Percentiles rank a stretch among this genome's conserved stretches.
These are phyloP conservation scores for Heliconius ethilla DNA, from an alignment of 2,888 invertebrate species.

Conservation along the genomic window DNA sequence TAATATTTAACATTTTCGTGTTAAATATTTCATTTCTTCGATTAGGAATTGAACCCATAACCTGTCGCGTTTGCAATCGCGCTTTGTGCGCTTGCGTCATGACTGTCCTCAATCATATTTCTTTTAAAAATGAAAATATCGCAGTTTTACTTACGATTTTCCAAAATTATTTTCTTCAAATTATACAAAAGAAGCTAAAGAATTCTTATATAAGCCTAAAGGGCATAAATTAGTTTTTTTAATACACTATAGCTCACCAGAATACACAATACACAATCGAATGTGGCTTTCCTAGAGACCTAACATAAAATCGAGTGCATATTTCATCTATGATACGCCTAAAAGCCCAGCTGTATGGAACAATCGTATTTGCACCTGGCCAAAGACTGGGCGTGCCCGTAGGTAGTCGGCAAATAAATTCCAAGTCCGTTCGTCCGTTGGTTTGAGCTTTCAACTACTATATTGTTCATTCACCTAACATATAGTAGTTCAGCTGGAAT, in stretches of 20 bases:
- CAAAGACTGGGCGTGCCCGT: slow-evolving; percentile 3
- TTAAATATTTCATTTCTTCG: no score
- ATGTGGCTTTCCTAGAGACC: not conserved
- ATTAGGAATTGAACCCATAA: no score
- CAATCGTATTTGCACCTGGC: slow-evolving; percentile 12
- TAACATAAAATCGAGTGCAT: slow-evolving; percentile 7
- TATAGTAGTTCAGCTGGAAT: not conserved
- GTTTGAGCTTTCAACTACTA: not conserved
- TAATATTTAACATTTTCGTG: no score
- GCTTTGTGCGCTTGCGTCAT: no score
- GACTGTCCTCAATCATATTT: no score
- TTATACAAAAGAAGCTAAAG: no score
- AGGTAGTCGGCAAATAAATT: slow-evolving; percentile 8
- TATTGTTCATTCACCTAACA: not conserved
- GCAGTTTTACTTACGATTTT: not conserved
- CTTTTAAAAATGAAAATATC: not conserved
- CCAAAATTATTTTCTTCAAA: not conserved
- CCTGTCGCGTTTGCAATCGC: no score
- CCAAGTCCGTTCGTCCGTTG: slow-evolving; percentile 7
- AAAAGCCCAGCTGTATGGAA: slow-evolving; percentile 8
- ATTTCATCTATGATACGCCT: slow-evolving; percentile 6
- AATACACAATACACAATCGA: not conserved
- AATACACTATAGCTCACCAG: no score
- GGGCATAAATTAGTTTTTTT: no score
- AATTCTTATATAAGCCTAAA: no score